Evolutionary conservation across 1,140 invertebrate genomes (phyloP).

Genomic region (Danaus melanippus): DNA sequence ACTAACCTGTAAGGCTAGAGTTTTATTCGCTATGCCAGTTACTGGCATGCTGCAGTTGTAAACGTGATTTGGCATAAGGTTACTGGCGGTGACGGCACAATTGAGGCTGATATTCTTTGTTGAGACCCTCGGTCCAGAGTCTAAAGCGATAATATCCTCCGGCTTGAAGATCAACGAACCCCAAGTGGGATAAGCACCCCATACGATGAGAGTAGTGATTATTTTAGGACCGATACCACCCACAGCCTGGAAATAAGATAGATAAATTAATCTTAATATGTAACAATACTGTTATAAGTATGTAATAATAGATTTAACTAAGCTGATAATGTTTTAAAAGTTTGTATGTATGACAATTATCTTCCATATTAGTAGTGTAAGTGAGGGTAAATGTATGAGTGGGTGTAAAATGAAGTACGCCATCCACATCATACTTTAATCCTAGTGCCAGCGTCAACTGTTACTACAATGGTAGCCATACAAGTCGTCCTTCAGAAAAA

Average conservation of each 20-base stretch:
- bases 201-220: constrained; percentile 79
- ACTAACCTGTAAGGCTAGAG: constrained; percentile 10
- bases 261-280: neutral
- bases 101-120: constrained; percentile 24
- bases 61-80: constrained; percentile 9
- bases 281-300: no score
- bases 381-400: no score
- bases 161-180: constrained; percentile 69
- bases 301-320: no score
- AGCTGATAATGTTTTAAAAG: no score
- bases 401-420: no score
- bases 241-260: constrained; percentile 65
- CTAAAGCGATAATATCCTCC: constrained; percentile 28
- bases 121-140: constrained; percentile 3
- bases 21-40: constrained; percentile 8
- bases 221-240: constrained; percentile 86
- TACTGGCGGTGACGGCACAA: constrained; percentile 24
- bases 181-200: constrained; percentile 80
- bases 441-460: no score
- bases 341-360: no score
- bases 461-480: no score
- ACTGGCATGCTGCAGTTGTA: constrained; percentile 31
- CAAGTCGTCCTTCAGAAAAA: no score
- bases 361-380: no score
- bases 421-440: no score